Base-by-base conservation (phyloP, 1,140 invertebrate species). In the Tyrophagus putrescentiae region DNA sequence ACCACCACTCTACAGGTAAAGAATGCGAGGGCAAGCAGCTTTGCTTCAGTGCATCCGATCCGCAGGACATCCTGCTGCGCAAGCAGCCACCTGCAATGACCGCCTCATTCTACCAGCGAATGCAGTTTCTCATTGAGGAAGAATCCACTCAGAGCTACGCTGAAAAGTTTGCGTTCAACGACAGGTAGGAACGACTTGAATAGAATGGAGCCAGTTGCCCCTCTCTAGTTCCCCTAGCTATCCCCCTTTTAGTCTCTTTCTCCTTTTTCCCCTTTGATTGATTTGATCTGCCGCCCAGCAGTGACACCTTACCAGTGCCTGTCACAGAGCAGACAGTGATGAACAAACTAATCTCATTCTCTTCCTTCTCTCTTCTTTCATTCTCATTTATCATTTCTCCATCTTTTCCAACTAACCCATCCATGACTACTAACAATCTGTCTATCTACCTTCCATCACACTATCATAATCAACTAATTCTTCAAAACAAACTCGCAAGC, bases 131-230 rank as follows among this genome's bases (percentile, higher is more conserved):
- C 57, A 93, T 98, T 60, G 92, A 98, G 75, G 91, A 96, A 72
- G 91, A 95, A 72, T 93, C 89, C 60, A 92, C 98, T 28, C 95
- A 98, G 74, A 93, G 86, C 68, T 98, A 97, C 75, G 91, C 92
- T 25, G 88, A 93, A 70, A 84, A 86, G 76, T 87, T 92, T 74
- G 87, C 94, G 75, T 98, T 95, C 76, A 92, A 87, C 66, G 91
- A 97, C 79, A 95, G 88, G 94, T 97, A 83, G 82, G 84, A n/a
- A n/a, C n/a, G n/a, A n/a, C n/a, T n/a, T n/a, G n/a, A n/a, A n/a
- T n/a, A n/a, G n/a, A n/a, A n/a, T n/a, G n/a, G n/a, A n/a, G n/a
- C n/a, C n/a, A n/a, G n/a, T n/a, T n/a, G n/a, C n/a, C n/a, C n/a
- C 9, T 42, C 45, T 48, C 23, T 18, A 60, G 27, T n/a, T 27